Conservation (phyloP, 2,113 vertebrate genomes). For the Arothron firmamentum region DNA sequence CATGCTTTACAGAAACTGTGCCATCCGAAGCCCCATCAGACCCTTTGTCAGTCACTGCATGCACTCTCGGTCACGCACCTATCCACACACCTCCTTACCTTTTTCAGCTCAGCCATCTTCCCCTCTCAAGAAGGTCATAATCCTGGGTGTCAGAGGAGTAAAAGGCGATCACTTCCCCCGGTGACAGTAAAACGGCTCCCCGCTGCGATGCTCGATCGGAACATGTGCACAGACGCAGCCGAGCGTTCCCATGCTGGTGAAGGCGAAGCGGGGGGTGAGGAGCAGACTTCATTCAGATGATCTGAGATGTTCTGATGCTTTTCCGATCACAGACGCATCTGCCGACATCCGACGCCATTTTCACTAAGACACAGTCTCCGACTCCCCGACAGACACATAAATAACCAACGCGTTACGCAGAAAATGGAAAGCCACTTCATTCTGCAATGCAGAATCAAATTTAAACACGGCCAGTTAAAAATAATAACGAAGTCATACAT, state of each 20-base stretch:
- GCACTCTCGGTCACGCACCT: neutral
- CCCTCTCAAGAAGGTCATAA: slow-evolving; percentile 58
- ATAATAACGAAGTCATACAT: too few relatives aligned
- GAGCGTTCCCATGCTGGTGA: slow-evolving; percentile 29
- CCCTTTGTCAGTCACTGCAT: slow-evolving; percentile 1
- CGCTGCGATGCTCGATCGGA: slow-evolving; percentile 31
- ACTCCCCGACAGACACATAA: too few relatives aligned
- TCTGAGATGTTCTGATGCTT: slow-evolving; percentile 12
- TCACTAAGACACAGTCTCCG: slow-evolving; percentile 32
- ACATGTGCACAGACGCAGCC: slow-evolving; percentile 36
- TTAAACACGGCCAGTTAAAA: too few relatives aligned
- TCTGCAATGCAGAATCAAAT: too few relatives aligned
- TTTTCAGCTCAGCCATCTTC: slow-evolving; percentile 68
- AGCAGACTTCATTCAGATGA: slow-evolving; percentile 43
- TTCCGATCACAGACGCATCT: slow-evolving; percentile 36
- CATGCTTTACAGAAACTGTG: neutral
- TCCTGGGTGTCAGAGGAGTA: slow-evolving; percentile 26
- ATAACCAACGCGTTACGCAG: too few relatives aligned
- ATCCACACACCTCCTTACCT: slow-evolving; percentile 41
- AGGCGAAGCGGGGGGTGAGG: neutral
- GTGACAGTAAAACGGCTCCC: slow-evolving; percentile 28
- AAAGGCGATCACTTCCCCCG: slow-evolving; percentile 43
- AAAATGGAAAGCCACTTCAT: too few relatives aligned
- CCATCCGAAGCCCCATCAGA: neutral
- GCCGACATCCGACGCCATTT: slow-evolving; percentile 59